Percentiles rank a stretch among this genome's conserved stretches.
Conservation (phyloP, 2,113 vertebrate species). For the Siphamia tubifer region DNA sequence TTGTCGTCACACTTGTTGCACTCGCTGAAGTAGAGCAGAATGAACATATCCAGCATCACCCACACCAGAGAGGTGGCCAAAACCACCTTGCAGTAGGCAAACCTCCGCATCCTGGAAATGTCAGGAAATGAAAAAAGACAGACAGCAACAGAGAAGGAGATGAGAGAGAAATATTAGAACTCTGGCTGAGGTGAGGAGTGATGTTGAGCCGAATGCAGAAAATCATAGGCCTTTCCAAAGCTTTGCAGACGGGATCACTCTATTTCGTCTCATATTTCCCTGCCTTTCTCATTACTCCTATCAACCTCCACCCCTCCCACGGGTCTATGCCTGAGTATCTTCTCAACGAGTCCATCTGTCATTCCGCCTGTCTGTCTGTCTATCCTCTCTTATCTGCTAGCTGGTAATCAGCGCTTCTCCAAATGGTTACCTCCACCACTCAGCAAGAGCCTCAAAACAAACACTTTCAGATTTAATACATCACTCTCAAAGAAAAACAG, state of each 20-base stretch:
- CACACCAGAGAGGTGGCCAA: constrained; percentile 98
- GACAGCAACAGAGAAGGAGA: background rate
- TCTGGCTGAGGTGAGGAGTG: background rate
- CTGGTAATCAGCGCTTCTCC: constrained; percentile 38
- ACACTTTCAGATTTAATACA: background rate
- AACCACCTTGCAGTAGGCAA: constrained; percentile 99
- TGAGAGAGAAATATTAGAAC: background rate
- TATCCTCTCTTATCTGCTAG: constrained; percentile 25
- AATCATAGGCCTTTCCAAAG: constrained; percentile 10
- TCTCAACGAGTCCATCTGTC: constrained; percentile 22
- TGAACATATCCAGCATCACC: constrained; percentile 99
- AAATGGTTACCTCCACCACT: constrained; percentile 40
- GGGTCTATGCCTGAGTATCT: background rate
- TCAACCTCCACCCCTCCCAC: background rate
- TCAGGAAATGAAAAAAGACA: background rate
- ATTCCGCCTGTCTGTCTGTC: constrained; percentile 5
- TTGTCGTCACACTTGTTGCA: constrained; percentile 99
- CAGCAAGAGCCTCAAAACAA: background rate
- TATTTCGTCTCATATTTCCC: background rate
- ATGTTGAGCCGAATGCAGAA: background rate
- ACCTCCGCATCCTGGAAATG: constrained; percentile 90
- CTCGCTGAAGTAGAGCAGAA: constrained; percentile 99
- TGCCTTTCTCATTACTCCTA: background rate
- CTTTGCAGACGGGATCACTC: background rate
- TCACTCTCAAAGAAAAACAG: background rate